Base-by-base conservation (phyloP, 2,888 invertebrate species). In the Amblyjoppa proteus region DNA sequence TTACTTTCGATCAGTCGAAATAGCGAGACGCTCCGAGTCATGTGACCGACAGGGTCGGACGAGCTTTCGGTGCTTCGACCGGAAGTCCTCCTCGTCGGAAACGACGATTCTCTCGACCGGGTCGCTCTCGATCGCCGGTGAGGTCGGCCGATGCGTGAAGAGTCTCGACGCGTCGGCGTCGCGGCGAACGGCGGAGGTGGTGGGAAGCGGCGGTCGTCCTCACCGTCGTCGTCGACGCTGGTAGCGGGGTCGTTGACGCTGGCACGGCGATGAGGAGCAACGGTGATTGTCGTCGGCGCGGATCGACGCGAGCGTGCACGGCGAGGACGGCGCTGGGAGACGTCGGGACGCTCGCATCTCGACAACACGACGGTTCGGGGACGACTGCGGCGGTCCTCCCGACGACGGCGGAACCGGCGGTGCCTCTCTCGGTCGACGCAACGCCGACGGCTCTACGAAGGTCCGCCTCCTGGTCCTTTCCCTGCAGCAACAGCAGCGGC, bases 391-490 rank as follows among this genome's bases (percentile, higher is more conserved):
- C 85, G 75, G 71, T 70, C 75, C 85, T 82, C 79, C 68, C 85
- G 74, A 58, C 69, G 58, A 58, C 78, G 79, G 78, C 73, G 51
- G 75, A 81, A 73, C 53, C 79, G 75, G 85, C 75, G 85, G 70
- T 71, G 85, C 75, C 45, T 13, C 45, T 13, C 45, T 75, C 85
- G 78, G 16, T 58, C 85, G 82, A 82, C 85, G 85, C 82, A 85
- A 81, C 84, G 74, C 84, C 86, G 81, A 76, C 87, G 80, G 83
- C 86, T 86, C 74, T 73, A 49, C 80, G 78, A 84, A 85, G 84
- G 88, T 92, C 92, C 91, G 92, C 93, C 92, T 91, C 91, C 91
- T 86, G 80, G 80, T 85, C 91, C 88, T 88, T 83, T 51, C 49
- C 81, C 77, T 85, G 61, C 71, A 84, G 28, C 31, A 11, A 31